Evolutionary conservation across 2,113 vertebrate genomes (phyloP), one percentile per base, ranked within the genome.

Genomic region (Semicossyphus pulcher): DNA sequence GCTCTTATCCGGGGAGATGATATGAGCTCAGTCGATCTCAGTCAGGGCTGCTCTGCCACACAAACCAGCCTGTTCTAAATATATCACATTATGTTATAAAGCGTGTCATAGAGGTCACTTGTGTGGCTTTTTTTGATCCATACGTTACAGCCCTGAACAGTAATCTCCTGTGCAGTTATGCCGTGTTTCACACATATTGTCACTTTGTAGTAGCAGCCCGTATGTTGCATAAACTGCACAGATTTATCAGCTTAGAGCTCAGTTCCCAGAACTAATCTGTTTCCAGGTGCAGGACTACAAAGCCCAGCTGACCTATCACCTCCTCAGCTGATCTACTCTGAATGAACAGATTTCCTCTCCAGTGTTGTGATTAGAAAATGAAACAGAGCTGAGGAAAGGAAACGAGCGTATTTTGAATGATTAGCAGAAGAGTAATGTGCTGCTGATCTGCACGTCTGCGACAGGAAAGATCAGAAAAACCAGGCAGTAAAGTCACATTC

Each of bases 191-290:
- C 47, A 63, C 53, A 7, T 23, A n/a, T 42, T 52, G 25, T 59
- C n/a, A 36, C 48, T n/a, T 59, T 10, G 14, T 14, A 10, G 15
- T 12, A 28, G 53, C 42, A 7, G 67, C 37, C 10, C 9, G 42
- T 45, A 47, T 60, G 42, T 63, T 69, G 20, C 47, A n/a, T 75
- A 80, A 73, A 81, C 29, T 20, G 10, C 5, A 1, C 18, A 48
- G 57, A 70, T 79, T 66, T 58, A 80, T 67, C 58, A 61, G 76
- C 73, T 84, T 77, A 54, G 6, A 25, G 57, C 52, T 81, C 51
- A 23, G 20, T 80, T 77, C 85, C 52, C 26, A 69, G 66, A 86
- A 75, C 14, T 66, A 76, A 71, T 82, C 59, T 51, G 15, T 51
- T 53, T 73, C 44, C 64, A 77, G 45, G 37, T 80, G 44, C 12